These are phyloP conservation scores for Panagrolaimus sp. DNA, from an alignment of 1,140 invertebrate species.

Conservation along the genomic window DNA sequence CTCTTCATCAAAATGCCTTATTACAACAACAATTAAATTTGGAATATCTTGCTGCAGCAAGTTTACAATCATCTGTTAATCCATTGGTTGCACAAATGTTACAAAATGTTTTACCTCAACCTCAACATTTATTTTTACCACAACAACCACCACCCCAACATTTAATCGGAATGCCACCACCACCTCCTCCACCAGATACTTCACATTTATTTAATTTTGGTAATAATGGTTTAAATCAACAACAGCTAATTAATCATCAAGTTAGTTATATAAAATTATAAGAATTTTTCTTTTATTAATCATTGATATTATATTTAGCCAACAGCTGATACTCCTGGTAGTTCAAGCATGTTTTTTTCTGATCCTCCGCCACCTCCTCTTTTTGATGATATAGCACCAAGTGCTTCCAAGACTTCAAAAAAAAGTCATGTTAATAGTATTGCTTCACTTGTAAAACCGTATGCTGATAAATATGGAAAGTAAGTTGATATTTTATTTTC, in stretches of 20 bases:
- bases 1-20: background rate
- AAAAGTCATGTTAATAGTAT: background rate
- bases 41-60: slow-evolving; percentile 1
- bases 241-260: background rate
- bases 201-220: background rate
- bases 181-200: background rate
- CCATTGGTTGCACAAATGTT: slow-evolving; percentile 10
- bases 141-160: background rate
- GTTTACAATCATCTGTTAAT: slow-evolving; percentile 2
- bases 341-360: background rate
- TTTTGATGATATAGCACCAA: background rate
- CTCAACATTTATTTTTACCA: background rate
- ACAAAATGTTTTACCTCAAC: slow-evolving; percentile 1
- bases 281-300: too few relatives aligned
- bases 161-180: background rate
- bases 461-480: slow-evolving; percentile 11
- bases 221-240: background rate
- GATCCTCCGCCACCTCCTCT: slow-evolving; percentile 1
- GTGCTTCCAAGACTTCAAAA: background rate
- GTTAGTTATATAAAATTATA: too few relatives aligned
- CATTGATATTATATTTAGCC: too few relatives aligned
- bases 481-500: background rate
- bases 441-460: slow-evolving; percentile 10
- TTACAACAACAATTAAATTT: background rate
- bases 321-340: too few relatives aligned